Conservation (phyloP, 2,888 invertebrate genomes). For the Cryptus armator region DNA sequence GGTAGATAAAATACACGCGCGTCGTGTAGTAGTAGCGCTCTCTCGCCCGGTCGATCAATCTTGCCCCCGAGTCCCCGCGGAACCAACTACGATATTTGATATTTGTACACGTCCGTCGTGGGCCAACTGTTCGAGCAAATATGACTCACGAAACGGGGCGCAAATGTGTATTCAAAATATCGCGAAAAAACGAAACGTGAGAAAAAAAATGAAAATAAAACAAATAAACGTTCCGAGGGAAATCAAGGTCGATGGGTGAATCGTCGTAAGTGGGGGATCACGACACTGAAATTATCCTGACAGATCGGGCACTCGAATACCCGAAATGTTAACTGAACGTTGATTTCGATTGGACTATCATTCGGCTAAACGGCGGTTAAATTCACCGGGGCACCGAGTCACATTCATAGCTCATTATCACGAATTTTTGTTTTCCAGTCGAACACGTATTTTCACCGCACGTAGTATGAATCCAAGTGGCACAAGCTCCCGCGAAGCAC, state of each 20-base stretch:
- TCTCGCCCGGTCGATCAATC: conserved; percentile 57
- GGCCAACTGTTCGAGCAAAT: not conserved
- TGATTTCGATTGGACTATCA: not conserved
- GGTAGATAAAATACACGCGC: conserved; percentile 18
- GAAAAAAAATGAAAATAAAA: too few species aligned
- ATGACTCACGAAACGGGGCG: not conserved
- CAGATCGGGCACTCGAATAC: not conserved
- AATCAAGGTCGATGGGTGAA: too few species aligned
- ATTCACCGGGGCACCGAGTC: not conserved
- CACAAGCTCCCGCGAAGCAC: not conserved
- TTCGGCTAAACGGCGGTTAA: not conserved
- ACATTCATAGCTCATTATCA: not conserved
- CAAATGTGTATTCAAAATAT: too few species aligned
- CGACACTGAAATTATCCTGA: not conserved
- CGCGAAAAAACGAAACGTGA: too few species aligned
- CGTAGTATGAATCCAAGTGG: not conserved
- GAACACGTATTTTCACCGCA: not conserved
- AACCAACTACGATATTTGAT: not conserved
- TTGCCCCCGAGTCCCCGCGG: conserved; percentile 4
- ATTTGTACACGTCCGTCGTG: not conserved
- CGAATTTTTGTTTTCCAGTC: not conserved
- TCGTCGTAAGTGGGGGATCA: too few species aligned
- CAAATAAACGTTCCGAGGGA: too few species aligned
- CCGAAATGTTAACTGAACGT: not conserved
- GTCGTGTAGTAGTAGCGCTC: not conserved